phyloP scores from a whole-genome alignment of 2,797 vertebrate species.

The Balearica regulorum region DNA sequence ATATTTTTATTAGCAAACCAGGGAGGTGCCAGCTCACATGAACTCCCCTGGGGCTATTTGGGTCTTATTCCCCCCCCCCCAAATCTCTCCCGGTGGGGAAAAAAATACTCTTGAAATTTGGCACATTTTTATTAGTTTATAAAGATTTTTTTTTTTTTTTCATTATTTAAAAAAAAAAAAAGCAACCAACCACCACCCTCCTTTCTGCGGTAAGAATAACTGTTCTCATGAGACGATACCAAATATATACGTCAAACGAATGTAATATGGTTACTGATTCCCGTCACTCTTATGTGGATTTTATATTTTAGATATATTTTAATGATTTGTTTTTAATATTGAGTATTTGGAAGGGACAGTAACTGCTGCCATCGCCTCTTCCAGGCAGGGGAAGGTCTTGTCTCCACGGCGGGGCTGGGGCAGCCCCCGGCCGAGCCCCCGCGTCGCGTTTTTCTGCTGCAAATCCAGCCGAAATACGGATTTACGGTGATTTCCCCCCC shows the following conservation, averaged over 20 bases:
- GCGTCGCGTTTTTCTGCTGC: neutral
- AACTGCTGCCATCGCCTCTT: neutral
- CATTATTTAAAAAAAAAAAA: neutral
- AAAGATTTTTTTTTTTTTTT: neutral
- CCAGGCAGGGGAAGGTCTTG: slow-evolving; percentile 30
- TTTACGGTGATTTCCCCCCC: no score
- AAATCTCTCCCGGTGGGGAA: neutral
- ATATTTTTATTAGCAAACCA: neutral
- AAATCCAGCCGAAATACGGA: neutral
- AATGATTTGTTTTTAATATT: slow-evolving; percentile 37
- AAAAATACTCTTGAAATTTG: neutral
- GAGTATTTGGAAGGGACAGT: slow-evolving; percentile 53
- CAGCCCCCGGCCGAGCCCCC: neutral
- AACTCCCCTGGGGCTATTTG: neutral
- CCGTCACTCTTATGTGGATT: slow-evolving; percentile 64
- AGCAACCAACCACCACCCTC: no score
- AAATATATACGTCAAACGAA: neutral
- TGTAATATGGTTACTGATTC: slow-evolving; percentile 60
- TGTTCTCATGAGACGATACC: neutral
- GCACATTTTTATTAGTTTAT: neutral
- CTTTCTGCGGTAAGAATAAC: neutral
- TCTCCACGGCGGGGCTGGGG: neutral
- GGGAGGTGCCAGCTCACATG: neutral
- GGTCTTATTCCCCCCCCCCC: neutral
- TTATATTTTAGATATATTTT: slow-evolving; percentile 64